Conservation (phyloP, 2,113 vertebrate species). For the Elephas maximus region DNA sequence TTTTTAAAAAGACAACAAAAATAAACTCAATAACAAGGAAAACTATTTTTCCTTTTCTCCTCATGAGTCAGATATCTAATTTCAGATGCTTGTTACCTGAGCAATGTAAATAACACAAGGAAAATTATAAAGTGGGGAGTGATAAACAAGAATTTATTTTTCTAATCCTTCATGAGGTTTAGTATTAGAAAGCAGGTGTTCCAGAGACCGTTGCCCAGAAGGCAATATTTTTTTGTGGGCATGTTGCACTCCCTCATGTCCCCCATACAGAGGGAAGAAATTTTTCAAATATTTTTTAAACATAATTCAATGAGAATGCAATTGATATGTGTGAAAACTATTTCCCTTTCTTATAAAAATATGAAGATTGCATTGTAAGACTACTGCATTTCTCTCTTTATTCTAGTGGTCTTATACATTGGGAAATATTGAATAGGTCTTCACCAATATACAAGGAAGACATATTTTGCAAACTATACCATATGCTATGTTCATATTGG, state of each 20-base stretch:
- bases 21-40: neutral
- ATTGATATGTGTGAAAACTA: neutral
- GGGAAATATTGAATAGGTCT: neutral
- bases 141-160: neutral
- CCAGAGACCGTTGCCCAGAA: neutral
- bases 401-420: neutral
- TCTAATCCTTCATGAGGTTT: neutral
- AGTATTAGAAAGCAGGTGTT: neutral
- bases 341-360: neutral
- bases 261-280: neutral
- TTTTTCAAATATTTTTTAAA: neutral
- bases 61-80: neutral
- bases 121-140: neutral
- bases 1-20: neutral
- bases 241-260: neutral
- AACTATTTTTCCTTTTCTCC: neutral
- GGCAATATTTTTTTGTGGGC: neutral
- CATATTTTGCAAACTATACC: neutral
- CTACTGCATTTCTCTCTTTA: neutral
- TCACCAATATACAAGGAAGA: neutral
- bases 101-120: neutral
- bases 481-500: neutral
- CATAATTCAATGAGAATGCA: conserved; percentile 4
- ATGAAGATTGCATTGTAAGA: neutral
- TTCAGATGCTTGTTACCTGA: neutral